phyloP scores from a whole-genome alignment of 2,797 vertebrate species.

The Microtus obscurus region DNA sequence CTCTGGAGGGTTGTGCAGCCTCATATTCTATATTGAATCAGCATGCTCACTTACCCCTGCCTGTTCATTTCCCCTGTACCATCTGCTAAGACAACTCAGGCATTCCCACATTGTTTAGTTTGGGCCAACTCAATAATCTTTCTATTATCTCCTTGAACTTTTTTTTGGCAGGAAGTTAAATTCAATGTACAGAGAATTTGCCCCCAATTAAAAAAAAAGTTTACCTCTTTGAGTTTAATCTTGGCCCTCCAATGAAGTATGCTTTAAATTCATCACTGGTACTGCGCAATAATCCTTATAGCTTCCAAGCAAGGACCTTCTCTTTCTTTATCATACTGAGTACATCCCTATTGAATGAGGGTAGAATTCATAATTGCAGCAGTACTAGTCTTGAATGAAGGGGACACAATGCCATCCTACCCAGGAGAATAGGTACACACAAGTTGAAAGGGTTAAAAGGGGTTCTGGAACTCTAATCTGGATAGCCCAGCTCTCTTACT shows the following conservation, averaged over 20 bases:
- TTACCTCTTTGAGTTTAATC: neutral
- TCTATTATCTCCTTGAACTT: neutral
- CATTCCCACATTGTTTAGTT: neutral
- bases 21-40: neutral
- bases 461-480: accelerated
- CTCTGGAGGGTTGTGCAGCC: neutral
- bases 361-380: neutral
- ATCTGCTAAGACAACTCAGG: neutral
- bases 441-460: accelerated
- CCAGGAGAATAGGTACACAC: neutral
- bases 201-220: neutral
- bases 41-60: neutral
- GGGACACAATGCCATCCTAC: neutral
- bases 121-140: neutral
- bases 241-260: neutral
- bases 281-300: neutral
- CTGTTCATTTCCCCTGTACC: neutral
- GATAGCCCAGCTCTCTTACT: neutral
- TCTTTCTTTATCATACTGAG: neutral
- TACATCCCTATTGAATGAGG: neutral
- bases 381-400: neutral
- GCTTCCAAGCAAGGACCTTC: too few relatives aligned
- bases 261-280: accelerated
- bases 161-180: neutral
- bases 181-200: neutral